Percentiles rank a stretch among this genome's conserved stretches.
Conservation (phyloP, 1,140 invertebrate genomes). For the Brachionus rubens region DNA sequence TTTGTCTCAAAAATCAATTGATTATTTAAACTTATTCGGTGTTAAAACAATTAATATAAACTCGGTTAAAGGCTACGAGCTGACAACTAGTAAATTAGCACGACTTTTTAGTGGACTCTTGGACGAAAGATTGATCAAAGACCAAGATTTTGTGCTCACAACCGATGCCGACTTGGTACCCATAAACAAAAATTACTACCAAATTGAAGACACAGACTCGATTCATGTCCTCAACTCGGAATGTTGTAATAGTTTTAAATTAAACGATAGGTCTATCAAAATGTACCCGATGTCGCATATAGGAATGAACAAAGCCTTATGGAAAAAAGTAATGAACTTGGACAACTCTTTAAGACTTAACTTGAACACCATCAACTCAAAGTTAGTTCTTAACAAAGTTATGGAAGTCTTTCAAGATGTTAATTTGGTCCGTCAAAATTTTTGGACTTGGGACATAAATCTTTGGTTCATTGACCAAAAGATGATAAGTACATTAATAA, state of each 20-base stretch:
- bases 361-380: background rate
- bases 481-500: conserved; percentile 9
- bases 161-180: conserved; percentile 37
- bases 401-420: background rate
- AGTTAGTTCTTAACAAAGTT: background rate
- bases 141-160: conserved; percentile 20
- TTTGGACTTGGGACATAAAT: background rate
- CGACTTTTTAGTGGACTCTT: conserved; percentile 32
- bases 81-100: background rate
- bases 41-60: background rate
- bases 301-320: conserved; percentile 46
- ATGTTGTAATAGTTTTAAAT: conserved; percentile 47
- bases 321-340: conserved; percentile 44
- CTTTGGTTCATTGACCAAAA: conserved; percentile 12
- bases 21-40: background rate
- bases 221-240: conserved; percentile 39
- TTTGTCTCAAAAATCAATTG: background rate
- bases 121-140: background rate
- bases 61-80: background rate
- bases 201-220: background rate
- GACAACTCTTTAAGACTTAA: background rate
- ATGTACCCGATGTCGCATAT: conserved; percentile 49
- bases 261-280: conserved; percentile 16
- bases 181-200: background rate
- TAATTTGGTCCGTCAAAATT: background rate